These are phyloP conservation scores for Arbacia lixula DNA, from an alignment of 53 echinoderm and acorn worm genomes.

Conservation along the genomic window DNA sequence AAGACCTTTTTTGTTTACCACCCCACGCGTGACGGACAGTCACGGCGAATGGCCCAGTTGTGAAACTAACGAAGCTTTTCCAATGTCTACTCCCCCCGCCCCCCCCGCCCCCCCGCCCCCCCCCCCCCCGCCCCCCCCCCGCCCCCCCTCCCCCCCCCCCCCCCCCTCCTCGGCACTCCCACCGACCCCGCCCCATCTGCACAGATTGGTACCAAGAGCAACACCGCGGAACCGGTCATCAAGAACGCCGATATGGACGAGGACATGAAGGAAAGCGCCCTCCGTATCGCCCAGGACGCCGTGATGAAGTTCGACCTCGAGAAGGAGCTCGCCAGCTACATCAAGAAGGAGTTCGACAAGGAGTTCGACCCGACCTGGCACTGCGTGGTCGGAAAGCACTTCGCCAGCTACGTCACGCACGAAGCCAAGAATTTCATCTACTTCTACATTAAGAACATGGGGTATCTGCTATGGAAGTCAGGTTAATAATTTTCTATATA, in stretches of 20 bases:
- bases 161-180: not conserved
- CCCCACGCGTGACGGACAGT: no score
- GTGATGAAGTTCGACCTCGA: conserved; percentile 52
- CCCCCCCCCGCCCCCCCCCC: not conserved
- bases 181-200: not conserved
- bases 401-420: conserved; percentile 72
- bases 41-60: no score
- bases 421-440: conserved; percentile 66
- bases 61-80: no score
- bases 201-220: not conserved
- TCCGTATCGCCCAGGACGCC: conserved; percentile 37
- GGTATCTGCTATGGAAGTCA: conserved; percentile 64
- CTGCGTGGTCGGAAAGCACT: conserved; percentile 66
- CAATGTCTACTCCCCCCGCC: no score
- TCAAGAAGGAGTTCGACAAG: conserved; percentile 59
- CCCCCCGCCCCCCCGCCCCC: no score
- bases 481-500: conserved; percentile 32
- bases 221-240: conserved; percentile 57
- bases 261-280: conserved; percentile 52
- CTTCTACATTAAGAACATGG: conserved; percentile 55
- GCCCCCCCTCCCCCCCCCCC: not conserved
- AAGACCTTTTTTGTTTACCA: no score
- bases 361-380: conserved; percentile 64
- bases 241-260: conserved; percentile 70
- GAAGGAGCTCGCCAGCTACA: conserved; percentile 62